A percentile compares a stretch with the other conserved stretches of the same genome.
Evolutionary conservation across 2,797 vertebrate genomes (phyloP).

Genomic region (Pipistrellus pipistrellus): DNA sequence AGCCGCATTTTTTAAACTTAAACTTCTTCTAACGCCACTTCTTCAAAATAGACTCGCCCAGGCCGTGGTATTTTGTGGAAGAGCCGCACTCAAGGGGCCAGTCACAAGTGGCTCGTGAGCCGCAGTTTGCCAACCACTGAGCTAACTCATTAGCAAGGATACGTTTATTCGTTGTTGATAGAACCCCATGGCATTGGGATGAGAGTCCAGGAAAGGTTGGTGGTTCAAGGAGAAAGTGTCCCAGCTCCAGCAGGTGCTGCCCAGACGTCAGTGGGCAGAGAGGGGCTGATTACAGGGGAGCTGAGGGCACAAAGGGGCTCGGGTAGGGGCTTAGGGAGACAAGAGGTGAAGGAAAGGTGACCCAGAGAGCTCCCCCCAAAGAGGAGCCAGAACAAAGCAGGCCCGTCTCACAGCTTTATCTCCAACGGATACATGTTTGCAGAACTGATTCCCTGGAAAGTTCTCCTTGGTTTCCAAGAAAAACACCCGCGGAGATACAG

Average conservation of each 20-base stretch:
- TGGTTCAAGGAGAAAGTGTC: not conserved
- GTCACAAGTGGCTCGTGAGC: too few species aligned
- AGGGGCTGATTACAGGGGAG: not conserved
- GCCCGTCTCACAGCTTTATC: not conserved
- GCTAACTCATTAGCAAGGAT: not conserved
- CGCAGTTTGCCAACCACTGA: too few species aligned
- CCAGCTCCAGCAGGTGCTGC: not conserved
- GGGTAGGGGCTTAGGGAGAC: rapidly evolving
- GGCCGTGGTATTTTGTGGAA: too few species aligned
- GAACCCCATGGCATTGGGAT: not conserved
- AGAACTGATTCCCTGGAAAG: not conserved
- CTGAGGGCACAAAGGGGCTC: not conserved
- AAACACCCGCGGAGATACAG: not conserved
- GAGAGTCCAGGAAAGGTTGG: not conserved
- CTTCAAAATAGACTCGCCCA: too few species aligned
- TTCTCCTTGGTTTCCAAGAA: slow-evolving; percentile 24
- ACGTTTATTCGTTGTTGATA: not conserved
- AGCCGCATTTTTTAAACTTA: too few species aligned
- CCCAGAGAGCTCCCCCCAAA: not conserved
- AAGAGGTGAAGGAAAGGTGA: not conserved
- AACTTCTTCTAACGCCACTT: too few species aligned
- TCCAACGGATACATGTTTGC: not conserved
- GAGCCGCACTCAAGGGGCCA: too few species aligned
- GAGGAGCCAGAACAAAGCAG: not conserved
- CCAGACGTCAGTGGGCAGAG: not conserved